A percentile compares a stretch with the other conserved stretches of the same genome.
Conservation (phyloP, 2,113 vertebrate genomes). For the Heterochromis multidens region DNA sequence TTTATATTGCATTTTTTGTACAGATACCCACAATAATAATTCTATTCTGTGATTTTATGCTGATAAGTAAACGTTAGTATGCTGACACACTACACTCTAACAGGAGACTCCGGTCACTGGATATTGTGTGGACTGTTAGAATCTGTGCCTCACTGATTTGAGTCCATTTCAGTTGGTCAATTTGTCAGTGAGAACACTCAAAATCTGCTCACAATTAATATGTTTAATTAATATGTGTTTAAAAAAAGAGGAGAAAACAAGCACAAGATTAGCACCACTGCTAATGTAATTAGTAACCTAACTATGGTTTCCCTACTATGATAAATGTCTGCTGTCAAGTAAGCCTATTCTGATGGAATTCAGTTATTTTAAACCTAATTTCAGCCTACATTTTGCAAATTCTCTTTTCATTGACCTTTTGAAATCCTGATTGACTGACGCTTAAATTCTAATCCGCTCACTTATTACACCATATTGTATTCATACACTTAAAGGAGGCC, state of each 20-base stretch:
- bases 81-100: not conserved
- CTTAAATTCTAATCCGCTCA: conserved; percentile 68
- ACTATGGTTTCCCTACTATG: not conserved
- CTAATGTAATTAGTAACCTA: not conserved
- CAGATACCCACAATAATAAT: not conserved
- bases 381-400: conserved; percentile 49
- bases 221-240: too few relatives aligned
- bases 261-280: not conserved
- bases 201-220: not conserved
- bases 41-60: not conserved
- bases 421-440: conserved; percentile 68
- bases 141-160: accelerated
- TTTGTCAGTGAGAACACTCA: not conserved
- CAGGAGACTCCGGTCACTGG: not conserved
- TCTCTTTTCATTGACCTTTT: conserved; percentile 73
- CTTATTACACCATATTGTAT: conserved; percentile 63
- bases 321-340: not conserved
- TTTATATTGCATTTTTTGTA: not conserved
- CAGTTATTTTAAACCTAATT: conserved; percentile 1
- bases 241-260: not conserved
- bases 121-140: not conserved
- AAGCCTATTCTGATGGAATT: not conserved
- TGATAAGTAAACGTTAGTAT: not conserved
- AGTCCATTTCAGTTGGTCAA: not conserved
- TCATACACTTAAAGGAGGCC: conserved; percentile 46